These are phyloP conservation scores for Noctua janthina DNA, from an alignment of 2,888 invertebrate species.

Conservation along the genomic window DNA sequence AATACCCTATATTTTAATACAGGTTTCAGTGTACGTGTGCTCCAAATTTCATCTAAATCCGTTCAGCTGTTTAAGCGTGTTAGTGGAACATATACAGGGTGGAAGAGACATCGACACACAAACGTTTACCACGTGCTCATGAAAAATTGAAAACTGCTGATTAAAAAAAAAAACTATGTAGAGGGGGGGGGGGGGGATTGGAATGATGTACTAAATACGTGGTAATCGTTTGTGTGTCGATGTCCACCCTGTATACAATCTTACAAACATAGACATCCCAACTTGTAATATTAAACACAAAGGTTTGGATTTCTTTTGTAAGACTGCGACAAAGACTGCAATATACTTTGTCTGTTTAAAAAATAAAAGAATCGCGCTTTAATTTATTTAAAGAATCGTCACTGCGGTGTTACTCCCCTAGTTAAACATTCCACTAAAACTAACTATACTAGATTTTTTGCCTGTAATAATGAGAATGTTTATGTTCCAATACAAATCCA, in stretches of 20 bases:
- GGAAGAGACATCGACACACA: no score
- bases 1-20: not conserved
- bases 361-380: constrained; percentile 19
- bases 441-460: constrained; percentile 17
- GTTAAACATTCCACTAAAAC: constrained; percentile 27
- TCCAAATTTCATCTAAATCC: no score
- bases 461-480: constrained; percentile 36
- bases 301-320: not conserved
- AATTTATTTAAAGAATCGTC: constrained; percentile 38
- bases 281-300: not conserved
- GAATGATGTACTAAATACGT: no score
- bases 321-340: not conserved
- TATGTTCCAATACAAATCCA: no score
- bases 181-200: no score
- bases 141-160: no score
- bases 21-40: not conserved
- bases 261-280: not conserved
- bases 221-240: no score
- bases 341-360: constrained; percentile 16
- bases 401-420: not conserved
- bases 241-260: not conserved
- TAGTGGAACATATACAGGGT: not conserved
- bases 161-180: no score
- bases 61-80: not conserved
- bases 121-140: no score